A percentile compares a stretch with the other conserved stretches of the same genome.
Evolutionary conservation across 2,888 invertebrate genomes (phyloP).

Genomic region (Eilema griseolum): DNA sequence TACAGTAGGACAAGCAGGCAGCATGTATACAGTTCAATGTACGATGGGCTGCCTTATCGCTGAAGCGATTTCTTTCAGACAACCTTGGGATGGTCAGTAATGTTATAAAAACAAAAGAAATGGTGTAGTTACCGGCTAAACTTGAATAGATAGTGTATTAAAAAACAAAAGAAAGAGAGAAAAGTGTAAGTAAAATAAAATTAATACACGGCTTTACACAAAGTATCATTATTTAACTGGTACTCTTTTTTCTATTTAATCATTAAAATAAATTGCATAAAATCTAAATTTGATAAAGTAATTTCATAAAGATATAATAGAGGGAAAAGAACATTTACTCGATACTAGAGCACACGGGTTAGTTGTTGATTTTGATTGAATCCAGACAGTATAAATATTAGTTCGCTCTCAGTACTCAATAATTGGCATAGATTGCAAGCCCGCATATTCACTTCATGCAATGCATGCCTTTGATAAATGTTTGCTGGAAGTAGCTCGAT

Average conservation of each 20-base stretch:
- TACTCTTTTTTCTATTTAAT: background rate
- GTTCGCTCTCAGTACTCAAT: conserved; percentile 43
- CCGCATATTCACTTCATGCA: conserved; percentile 49
- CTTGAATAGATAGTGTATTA: too few relatives aligned
- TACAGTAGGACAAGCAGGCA: too few relatives aligned
- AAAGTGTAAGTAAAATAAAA: too few relatives aligned
- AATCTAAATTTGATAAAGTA: background rate
- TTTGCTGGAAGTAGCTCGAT: conserved; percentile 34
- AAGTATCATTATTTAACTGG: too few relatives aligned
- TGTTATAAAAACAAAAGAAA: too few relatives aligned
- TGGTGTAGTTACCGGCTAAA: too few relatives aligned
- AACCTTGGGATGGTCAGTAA: too few relatives aligned
- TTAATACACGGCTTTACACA: too few relatives aligned
- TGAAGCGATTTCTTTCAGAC: too few relatives aligned
- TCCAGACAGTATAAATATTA: conserved; percentile 60
- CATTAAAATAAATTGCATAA: background rate
- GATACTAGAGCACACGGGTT: conserved; percentile 38
- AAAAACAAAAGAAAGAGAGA: too few relatives aligned
- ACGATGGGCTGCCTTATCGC: too few relatives aligned
- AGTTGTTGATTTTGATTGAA: conserved; percentile 62
- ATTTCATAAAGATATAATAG: background rate
- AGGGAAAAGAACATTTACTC: background rate
- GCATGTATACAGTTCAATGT: too few relatives aligned
- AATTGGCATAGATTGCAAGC: conserved; percentile 45
- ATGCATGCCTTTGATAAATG: conserved; percentile 35